Percentiles rank a stretch among this genome's conserved stretches.
phyloP scores from a whole-genome alignment of 2,888 invertebrate genomes.

The Dione vanillae region DNA sequence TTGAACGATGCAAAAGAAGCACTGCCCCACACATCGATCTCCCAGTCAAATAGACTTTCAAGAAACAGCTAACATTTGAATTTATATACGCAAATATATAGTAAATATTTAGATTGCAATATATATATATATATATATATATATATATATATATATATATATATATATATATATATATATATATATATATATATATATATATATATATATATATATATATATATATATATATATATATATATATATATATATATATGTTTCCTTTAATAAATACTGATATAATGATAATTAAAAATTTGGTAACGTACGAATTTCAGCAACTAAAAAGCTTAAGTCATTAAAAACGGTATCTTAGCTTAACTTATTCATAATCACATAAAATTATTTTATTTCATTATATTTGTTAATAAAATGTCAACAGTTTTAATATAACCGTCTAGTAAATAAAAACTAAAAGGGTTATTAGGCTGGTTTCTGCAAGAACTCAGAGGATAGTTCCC shows the following conservation, averaged over 20 bases:
- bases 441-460: constrained; percentile 22
- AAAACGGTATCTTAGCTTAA: too few species aligned
- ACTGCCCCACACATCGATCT: constrained; percentile 35
- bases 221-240: too few species aligned
- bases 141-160: too few species aligned
- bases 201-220: too few species aligned
- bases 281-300: background rate
- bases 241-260: too few species aligned
- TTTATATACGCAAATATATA: background rate
- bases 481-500: constrained; percentile 35
- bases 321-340: background rate
- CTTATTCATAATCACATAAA: too few species aligned
- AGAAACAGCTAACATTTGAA: constrained; percentile 23
- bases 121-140: too few species aligned
- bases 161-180: too few species aligned
- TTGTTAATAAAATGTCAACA: too few species aligned
- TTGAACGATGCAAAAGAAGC: constrained; percentile 38
- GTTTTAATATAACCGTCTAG: constrained; percentile 7
- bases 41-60: constrained; percentile 32
- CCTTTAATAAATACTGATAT: too few species aligned
- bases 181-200: too few species aligned
- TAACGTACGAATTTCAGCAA: background rate
- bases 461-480: constrained; percentile 36
- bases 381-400: background rate
- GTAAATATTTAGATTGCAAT: background rate